A percentile compares a stretch with the other conserved stretches of the same genome.
These are phyloP conservation scores for Perizoma flavofasciatum DNA, from an alignment of 2,888 invertebrate species.

Conservation along the genomic window DNA sequence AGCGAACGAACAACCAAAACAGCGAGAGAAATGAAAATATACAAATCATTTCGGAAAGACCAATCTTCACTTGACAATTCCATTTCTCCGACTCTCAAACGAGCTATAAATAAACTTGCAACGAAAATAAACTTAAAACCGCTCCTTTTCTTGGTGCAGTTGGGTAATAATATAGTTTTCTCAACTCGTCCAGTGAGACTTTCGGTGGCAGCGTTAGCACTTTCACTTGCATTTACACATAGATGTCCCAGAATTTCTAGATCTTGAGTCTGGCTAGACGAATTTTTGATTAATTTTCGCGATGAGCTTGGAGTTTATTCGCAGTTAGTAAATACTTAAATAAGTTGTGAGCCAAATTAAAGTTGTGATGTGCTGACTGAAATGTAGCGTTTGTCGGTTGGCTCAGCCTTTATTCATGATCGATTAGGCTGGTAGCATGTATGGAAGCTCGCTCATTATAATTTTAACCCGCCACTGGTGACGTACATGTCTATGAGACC, in stretches of 20 bases:
- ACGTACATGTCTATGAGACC: too few species aligned
- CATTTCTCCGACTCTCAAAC: constrained; percentile 3
- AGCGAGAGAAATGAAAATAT: too few species aligned
- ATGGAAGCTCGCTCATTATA: too few species aligned
- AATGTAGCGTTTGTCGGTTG: too few species aligned
- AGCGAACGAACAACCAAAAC: too few species aligned
- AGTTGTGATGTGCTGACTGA: too few species aligned
- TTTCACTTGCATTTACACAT: constrained; percentile 15
- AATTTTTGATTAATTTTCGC: constrained; percentile 32
- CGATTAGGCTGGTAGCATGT: too few species aligned
- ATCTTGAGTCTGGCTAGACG: constrained; percentile 29
- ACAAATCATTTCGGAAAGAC: neutral
- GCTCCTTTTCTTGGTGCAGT: neutral
- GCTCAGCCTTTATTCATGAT: too few species aligned
- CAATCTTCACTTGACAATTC: constrained; percentile 4
- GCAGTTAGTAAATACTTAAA: neutral
- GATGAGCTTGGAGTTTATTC: constrained; percentile 9
- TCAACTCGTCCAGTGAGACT: constrained; percentile 1
- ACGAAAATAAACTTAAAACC: constrained; percentile 7
- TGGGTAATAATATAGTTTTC: constrained; percentile 13
- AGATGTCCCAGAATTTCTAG: constrained; percentile 13
- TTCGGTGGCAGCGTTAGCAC: constrained; percentile 8
- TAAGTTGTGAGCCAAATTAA: too few species aligned
- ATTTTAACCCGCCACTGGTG: too few species aligned
- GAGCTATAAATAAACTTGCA: constrained; percentile 16